Base-by-base conservation (phyloP, 2,797 vertebrate species). In the Carduelis carduelis region DNA sequence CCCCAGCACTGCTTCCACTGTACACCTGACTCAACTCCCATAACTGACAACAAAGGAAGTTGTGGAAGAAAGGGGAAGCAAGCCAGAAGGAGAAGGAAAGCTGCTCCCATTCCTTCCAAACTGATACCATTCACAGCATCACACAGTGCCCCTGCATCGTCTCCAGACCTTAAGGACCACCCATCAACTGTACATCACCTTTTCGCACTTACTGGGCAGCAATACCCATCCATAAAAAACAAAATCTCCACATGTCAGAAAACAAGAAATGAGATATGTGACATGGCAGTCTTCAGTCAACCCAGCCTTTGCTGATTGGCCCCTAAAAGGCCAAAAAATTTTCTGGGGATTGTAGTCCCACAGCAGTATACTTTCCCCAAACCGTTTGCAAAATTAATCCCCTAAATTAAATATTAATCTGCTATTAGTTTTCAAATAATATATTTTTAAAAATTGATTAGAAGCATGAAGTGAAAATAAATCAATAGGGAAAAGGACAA, bases 1-100 rank as follows among this genome's bases (percentile, higher is more conserved):
- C 8, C 11, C 17, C 16, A 39, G 23, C 0, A 0, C 23, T 52
- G 43, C 4, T 69, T 24, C 37, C 5, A 3, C 26, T 55, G 10
- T 9, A 43, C 4, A 2, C 9, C 22, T 53, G 26, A 3, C 14
- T 78, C 53, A 13, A 23, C 7, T 70, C 52, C 53, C 3, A 13
- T 24, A 50, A 47, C 23, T 1, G 1, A 18, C 47, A 39, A 44
- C 0, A 3, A 43, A 39, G 22, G 14, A 47, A 60, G 20, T 20
- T 69, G 6, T 39, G 74, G 79, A 84, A 76, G 8, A 83, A 68
- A 61, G 19, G 8, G 19, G 27, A 66, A 84, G 30, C 14, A 35
- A 75, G 7, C 12, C 49, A 68, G 47, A 47, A 57, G 24, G 21
- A 59, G 50, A 83, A 64, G 5, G 12, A n/a, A 70, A 56, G 10